Evolutionary conservation across 2,113 vertebrate genomes (phyloP).

Genomic region (Pipra filicauda): DNA sequence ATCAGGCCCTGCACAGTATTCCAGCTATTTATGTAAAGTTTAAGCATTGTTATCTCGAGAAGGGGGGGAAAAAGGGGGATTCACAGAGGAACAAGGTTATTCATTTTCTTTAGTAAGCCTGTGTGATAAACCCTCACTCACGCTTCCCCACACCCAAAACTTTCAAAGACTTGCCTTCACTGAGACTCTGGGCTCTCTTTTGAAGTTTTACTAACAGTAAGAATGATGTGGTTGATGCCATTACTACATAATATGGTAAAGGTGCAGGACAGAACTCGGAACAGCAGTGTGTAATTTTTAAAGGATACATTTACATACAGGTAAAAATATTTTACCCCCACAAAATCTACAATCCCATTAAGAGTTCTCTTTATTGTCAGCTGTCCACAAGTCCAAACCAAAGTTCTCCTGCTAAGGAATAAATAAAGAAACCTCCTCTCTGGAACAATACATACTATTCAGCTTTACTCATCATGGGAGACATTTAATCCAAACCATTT

Average conservation of each 20-base stretch:
- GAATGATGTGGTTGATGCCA: not conserved
- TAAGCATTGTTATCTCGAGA: conserved; percentile 14
- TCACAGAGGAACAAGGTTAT: not conserved
- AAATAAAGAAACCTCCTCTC: not conserved
- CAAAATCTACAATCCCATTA: not conserved
- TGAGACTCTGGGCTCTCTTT: not conserved
- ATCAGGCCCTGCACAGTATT: conserved; percentile 41
- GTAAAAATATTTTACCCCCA: not conserved
- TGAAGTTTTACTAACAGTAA: not conserved
- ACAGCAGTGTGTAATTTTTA: not conserved
- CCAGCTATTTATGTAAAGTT: conserved; percentile 51
- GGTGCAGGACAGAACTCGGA: not conserved
- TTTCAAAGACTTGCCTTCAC: not conserved
- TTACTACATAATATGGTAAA: not conserved
- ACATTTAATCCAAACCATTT: not conserved
- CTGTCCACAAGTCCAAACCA: not conserved
- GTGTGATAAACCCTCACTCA: not conserved
- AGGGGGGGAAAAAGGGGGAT: not conserved
- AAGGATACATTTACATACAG: not conserved
- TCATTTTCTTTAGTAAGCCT: not conserved
- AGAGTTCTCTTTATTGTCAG: not conserved
- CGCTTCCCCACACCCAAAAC: not conserved
- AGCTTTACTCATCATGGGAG: not conserved
- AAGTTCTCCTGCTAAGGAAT: not conserved
- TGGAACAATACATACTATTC: not conserved